phyloP scores from a whole-genome alignment of 1,140 invertebrate species.

The Drosophila simulans region DNA sequence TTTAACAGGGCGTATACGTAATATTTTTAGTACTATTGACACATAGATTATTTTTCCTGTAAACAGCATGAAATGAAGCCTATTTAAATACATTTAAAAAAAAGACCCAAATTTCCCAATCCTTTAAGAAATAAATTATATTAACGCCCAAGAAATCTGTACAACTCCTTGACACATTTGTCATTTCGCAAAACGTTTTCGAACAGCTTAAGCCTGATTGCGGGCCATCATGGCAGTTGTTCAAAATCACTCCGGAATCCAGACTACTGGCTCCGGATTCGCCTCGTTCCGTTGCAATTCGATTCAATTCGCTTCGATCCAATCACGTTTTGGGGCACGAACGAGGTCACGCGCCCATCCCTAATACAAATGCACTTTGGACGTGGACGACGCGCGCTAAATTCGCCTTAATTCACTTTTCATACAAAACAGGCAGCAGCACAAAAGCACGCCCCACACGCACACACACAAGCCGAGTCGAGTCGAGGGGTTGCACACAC shows the following conservation, averaged over 20 bases:
- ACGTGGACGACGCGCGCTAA: slow-evolving; percentile 77
- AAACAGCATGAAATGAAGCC: too few relatives aligned
- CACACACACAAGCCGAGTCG: slow-evolving; percentile 22
- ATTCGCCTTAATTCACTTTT: slow-evolving; percentile 83
- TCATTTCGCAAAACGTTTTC: not conserved
- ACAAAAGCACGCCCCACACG: slow-evolving; percentile 74
- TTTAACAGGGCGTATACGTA: slow-evolving; percentile 18
- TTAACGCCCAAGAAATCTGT: too few relatives aligned
- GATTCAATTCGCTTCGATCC: slow-evolving; percentile 39
- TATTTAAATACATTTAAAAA: too few relatives aligned
- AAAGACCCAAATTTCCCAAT: too few relatives aligned
- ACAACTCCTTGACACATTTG: not conserved
- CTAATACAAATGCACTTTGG: slow-evolving; percentile 80
- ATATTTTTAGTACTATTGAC: not conserved
- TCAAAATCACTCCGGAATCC: slow-evolving; percentile 24
- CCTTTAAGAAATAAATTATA: too few relatives aligned
- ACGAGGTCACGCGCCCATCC: slow-evolving; percentile 47
- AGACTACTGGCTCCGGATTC: not conserved
- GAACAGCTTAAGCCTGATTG: slow-evolving; percentile 23
- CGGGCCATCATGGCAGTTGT: slow-evolving; percentile 27
- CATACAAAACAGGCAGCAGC: slow-evolving; percentile 79
- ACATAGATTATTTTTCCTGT: too few relatives aligned
- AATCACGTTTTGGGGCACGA: slow-evolving; percentile 38
- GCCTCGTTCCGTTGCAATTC: slow-evolving; percentile 17
- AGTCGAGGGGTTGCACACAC: not conserved